Conservation (phyloP, 2,888 invertebrate species). For the Zootermopsis nevadensis region DNA sequence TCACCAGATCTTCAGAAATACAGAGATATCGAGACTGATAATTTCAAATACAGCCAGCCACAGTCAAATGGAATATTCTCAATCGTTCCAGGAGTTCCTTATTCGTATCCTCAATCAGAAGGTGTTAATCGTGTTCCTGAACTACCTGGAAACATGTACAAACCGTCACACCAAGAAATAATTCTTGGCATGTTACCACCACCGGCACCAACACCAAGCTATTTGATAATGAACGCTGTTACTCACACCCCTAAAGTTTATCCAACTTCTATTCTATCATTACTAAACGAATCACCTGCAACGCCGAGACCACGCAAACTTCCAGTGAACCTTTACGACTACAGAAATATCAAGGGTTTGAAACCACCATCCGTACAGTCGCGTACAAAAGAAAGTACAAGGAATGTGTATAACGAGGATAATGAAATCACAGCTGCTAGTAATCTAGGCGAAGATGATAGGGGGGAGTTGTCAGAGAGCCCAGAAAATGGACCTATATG, state of each 20-base stretch:
- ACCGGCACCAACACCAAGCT: background rate
- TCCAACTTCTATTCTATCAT: background rate
- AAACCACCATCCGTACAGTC: background rate
- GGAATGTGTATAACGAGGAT: background rate
- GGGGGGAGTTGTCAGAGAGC: background rate
- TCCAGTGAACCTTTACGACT: background rate
- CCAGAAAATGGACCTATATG: background rate
- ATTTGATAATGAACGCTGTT: background rate
- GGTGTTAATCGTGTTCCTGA: too few species aligned
- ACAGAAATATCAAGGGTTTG: background rate
- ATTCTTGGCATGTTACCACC: slow-evolving; percentile 14
- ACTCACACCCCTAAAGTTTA: background rate
- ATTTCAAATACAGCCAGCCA: too few species aligned
- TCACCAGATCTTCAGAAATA: too few species aligned
- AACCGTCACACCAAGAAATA: background rate
- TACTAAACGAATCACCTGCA: background rate
- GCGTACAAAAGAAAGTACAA: too few species aligned
- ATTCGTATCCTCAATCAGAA: too few species aligned
- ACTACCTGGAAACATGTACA: background rate
- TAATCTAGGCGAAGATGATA: background rate
- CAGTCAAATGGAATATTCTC: too few species aligned
- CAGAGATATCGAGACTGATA: too few species aligned
- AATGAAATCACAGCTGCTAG: background rate
- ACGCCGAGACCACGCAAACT: background rate
- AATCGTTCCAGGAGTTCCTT: too few species aligned